These are phyloP conservation scores for Branchinecta sandiegonensis DNA, from an alignment of 2,888 invertebrate species.

Conservation along the genomic window DNA sequence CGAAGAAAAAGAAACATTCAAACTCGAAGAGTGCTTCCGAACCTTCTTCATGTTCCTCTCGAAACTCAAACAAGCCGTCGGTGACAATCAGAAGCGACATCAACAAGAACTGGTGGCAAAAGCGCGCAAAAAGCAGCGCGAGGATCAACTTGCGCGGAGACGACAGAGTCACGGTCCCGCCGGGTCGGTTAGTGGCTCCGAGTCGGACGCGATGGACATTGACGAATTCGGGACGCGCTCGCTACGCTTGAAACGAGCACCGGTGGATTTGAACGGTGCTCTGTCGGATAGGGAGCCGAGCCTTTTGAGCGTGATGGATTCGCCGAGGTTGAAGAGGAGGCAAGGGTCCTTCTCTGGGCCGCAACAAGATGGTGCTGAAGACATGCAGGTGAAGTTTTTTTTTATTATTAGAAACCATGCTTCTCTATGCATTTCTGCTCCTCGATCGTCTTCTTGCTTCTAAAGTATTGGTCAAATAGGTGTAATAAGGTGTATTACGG, in stretches of 20 bases:
- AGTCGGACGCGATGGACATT: conserved; percentile 43
- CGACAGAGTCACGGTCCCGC: conserved; percentile 41
- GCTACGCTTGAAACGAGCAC: background rate
- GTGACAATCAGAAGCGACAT: conserved; percentile 67
- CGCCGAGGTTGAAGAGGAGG: conserved; percentile 51
- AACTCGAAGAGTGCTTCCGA: conserved; percentile 84
- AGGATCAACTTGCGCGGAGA: conserved; percentile 46
- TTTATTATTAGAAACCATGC: conserved; percentile 12
- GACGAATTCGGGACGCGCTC: conserved; percentile 8
- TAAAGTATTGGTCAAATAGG: no score
- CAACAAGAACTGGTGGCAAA: conserved; percentile 75
- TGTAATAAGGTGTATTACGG: no score
- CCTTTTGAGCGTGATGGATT: conserved; percentile 44
- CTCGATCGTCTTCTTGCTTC: no score
- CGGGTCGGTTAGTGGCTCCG: conserved; percentile 40
- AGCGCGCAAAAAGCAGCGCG: conserved; percentile 54
- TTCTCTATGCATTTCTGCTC: conserved; percentile 5
- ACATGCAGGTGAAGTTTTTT: conserved; percentile 34
- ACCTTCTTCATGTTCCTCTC: conserved; percentile 75
- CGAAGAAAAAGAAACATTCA: conserved; percentile 75
- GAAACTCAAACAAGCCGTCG: conserved; percentile 64
- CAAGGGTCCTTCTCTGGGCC: conserved; percentile 49
- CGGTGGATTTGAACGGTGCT: background rate
- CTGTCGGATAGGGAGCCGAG: background rate
- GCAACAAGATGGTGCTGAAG: conserved; percentile 16